Base-by-base conservation (phyloP, 2,888 invertebrate genomes). In the Cataglyphis livida region DNA sequence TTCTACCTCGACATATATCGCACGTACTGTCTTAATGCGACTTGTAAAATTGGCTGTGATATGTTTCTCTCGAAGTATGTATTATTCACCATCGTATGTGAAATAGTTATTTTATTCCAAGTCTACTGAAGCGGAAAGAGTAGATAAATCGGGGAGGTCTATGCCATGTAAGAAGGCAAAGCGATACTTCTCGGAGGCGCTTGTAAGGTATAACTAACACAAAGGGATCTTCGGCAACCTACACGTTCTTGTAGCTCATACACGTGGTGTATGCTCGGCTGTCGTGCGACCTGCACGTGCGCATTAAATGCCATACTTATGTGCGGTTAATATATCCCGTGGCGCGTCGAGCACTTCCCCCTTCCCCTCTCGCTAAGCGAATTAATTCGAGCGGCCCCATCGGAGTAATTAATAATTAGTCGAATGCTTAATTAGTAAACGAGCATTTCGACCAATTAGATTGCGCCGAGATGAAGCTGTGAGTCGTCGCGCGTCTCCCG, bases 401-500 rank as follows among this genome's bases (percentile, higher is more conserved):
- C 91, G 88, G 88, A 90, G 90, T 91, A 91, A 92, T 92, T 92
- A 92, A 92, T 92, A 92, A 92, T 92, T 92, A 92, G 92, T 84
- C 89, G 89, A 87, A 91, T 90, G 91, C 89, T 91, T 92, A 92
- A 92, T 92, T 91, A 91, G 91, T 88, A 84, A 85, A 84, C 78
- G 86, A 86, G 89, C 89, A 90, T 89, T 87, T 89, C 87, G 82
- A 85, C 91, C 91, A 92, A 92, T 92, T 92, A 92, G 91, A 85
- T 85, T 64, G 84, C 65, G 74, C 76, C 68, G 61, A 71, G 85
- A 90, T 89, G 90, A 92, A 92, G 92, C 89, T 88, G 91, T 88
- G 91, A 91, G 87, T 82, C 81, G 81, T 83, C 70, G 61, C 51
- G 73, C 65, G 65, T 81, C 51, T 51, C 62, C 90, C 85, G 86